Percentiles rank a stretch among this genome's conserved stretches.
phyloP scores from a whole-genome alignment of 2,113 vertebrate species.

The Prunella fulvescens region DNA sequence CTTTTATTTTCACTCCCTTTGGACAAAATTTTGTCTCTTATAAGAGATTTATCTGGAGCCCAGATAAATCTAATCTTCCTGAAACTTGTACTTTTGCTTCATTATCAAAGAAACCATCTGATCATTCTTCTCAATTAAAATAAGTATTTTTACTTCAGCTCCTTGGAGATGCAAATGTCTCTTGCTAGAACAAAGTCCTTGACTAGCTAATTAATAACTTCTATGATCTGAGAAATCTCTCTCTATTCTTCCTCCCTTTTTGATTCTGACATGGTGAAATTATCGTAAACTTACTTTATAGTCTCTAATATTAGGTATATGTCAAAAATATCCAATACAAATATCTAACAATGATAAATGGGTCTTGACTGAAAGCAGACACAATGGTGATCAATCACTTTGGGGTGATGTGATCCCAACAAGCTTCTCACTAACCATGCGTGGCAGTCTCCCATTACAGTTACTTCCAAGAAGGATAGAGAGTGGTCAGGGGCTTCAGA shows the following conservation, averaged over 20 bases:
- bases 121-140: constrained; percentile 45
- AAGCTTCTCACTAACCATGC: neutral
- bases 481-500: neutral
- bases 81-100: neutral
- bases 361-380: neutral
- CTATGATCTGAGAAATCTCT: neutral
- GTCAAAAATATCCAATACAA: neutral
- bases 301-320: neutral
- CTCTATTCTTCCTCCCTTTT: neutral
- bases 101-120: constrained; percentile 13
- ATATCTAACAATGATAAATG: neutral
- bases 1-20: neutral
- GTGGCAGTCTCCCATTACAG: neutral
- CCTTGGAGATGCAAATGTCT: constrained; percentile 21
- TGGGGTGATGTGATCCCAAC: neutral
- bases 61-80: neutral
- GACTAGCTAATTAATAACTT: constrained; percentile 23
- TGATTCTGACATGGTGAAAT: neutral
- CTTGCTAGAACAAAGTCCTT: constrained; percentile 7
- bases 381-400: neutral
- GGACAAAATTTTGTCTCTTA: neutral
- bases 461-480: neutral
- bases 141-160: constrained; percentile 18
- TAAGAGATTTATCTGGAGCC: neutral
- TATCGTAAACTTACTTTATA: neutral